Base-by-base conservation (phyloP, 2,888 invertebrate species). In the Cactoblastis cactorum region DNA sequence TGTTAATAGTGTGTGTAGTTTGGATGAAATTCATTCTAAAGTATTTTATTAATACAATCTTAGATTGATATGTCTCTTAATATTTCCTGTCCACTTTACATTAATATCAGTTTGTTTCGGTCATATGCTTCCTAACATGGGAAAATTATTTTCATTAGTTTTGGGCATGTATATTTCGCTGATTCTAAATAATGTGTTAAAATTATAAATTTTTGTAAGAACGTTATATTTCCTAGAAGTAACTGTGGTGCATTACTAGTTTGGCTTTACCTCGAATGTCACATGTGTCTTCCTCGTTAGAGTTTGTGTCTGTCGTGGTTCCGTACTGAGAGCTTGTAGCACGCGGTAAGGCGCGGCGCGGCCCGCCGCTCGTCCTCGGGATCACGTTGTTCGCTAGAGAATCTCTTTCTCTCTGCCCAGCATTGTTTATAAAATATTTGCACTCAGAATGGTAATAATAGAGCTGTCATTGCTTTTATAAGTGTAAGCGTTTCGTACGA, bases 401-500 rank as follows among this genome's bases (percentile, higher is more conserved):
- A 61, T 74, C 76, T 83, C 74, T 80, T 67, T 84, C 79, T 85
- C 81, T 84, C 80, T 82, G 81, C 80, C 83, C 83, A 80, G 77
- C 72, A 71, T 74, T 77, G 75, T 77, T 77, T 77, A 71, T 66
- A 71, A 74, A 74, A 77, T 77, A 80, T 73, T 71, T 83, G 84
- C 87, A 86, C 85, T 73, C 85, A 80, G 83, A 83, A 83, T 86
- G 82, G 84, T 84, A 85, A 89, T 89, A 88, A 89, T 89, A 88
- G 89, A 88, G 89, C 89, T 89, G 89, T 88, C 88, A 83, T 84
- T 85, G 89, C 88, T 89, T 84, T 81, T 82, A 81, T 86, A 85
- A 85, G 74, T 85, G 86, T 87, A 86, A 86, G 86, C 85, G 84
- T 86, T 84, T 82, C 83, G 82, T 87, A 81, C 74, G 79, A 83